phyloP scores from a whole-genome alignment of 2,888 invertebrate species.

The Noctua janthina region DNA sequence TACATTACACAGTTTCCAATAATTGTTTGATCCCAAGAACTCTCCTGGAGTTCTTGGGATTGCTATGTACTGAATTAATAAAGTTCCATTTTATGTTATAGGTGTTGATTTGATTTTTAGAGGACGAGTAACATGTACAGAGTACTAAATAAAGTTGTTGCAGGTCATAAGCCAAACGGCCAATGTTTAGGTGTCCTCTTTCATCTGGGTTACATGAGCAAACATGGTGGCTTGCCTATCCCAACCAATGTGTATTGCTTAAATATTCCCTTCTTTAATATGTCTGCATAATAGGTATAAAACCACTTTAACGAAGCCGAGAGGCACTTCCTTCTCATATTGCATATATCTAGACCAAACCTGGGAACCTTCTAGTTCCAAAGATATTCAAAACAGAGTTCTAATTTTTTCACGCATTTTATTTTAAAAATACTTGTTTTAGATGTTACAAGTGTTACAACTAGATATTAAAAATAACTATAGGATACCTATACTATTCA shows the following conservation, averaged over 20 bases:
- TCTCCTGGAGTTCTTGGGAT: background rate
- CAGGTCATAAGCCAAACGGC: background rate
- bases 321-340: background rate
- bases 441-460: background rate
- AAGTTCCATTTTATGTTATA: background rate
- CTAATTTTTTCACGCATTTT: background rate
- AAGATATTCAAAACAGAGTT: background rate
- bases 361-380: background rate
- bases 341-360: background rate
- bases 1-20: constrained; percentile 14
- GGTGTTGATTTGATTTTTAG: background rate
- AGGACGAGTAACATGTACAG: background rate
- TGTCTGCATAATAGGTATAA: background rate
- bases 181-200: background rate
- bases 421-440: background rate
- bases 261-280: background rate
- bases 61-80: background rate
- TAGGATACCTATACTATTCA: background rate
- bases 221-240: background rate
- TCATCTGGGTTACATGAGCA: background rate
- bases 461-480: background rate
- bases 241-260: background rate
- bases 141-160: background rate
- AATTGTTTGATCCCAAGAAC: background rate
- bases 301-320: background rate